A percentile compares a stretch with the other conserved stretches of the same genome.
phyloP scores from a whole-genome alignment of 2,113 vertebrate species.

The Peromyscus maniculatus region DNA sequence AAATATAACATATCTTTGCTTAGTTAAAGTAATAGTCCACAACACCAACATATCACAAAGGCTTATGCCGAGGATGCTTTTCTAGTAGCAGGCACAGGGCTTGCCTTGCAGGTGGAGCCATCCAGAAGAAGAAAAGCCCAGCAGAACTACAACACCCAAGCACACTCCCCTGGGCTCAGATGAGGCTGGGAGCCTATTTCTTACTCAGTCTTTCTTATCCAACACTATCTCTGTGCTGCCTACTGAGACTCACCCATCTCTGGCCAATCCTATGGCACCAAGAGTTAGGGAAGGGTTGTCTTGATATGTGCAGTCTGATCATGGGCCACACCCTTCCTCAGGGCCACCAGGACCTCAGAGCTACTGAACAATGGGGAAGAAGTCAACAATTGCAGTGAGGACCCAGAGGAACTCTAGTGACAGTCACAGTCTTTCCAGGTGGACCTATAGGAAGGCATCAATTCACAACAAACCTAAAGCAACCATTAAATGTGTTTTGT shows the following conservation, averaged over 20 bases:
- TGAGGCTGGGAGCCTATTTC: background rate
- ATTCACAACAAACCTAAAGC: background rate
- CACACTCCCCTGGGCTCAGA: fast-evolving
- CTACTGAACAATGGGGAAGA: background rate
- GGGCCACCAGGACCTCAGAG: background rate
- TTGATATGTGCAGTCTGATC: fast-evolving
- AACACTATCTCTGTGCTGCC: too few relatives aligned
- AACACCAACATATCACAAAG: too few relatives aligned
- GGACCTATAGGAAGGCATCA: background rate
- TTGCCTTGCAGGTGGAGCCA: background rate
- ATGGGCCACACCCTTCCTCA: background rate
- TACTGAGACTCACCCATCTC: fast-evolving
- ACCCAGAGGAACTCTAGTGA: fast-evolving
- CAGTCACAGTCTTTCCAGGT: too few relatives aligned
- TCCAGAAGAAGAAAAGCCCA: background rate
- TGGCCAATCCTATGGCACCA: fast-evolving
- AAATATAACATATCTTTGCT: too few relatives aligned
- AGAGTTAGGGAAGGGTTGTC: background rate
- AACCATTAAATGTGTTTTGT: background rate
- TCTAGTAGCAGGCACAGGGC: fast-evolving
- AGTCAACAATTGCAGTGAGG: too few relatives aligned
- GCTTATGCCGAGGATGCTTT: background rate
- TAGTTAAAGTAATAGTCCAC: too few relatives aligned
- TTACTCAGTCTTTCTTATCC: background rate
- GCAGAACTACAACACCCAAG: fast-evolving